Conservation (phyloP, 2,797 vertebrate species). For the Saxicola maurus region DNA sequence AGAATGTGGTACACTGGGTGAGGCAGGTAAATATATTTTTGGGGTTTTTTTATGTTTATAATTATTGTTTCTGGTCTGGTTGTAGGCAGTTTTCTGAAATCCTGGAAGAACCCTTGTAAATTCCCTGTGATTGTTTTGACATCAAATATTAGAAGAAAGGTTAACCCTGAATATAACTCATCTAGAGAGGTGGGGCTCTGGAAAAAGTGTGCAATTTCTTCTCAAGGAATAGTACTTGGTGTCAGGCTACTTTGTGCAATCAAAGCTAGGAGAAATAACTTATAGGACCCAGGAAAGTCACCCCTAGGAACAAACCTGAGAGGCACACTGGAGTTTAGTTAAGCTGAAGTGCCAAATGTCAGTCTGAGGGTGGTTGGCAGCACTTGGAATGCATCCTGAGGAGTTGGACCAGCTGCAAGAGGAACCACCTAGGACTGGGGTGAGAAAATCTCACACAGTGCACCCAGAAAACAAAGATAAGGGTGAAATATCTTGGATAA, state of each 20-base stretch:
- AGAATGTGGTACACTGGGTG: rapidly evolving
- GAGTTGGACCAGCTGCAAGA: background rate
- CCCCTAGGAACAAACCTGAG: background rate
- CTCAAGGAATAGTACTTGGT: background rate
- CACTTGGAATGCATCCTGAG: too few relatives aligned
- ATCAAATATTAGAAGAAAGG: background rate
- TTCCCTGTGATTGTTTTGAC: background rate
- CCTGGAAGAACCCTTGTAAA: background rate
- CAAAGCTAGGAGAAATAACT: background rate
- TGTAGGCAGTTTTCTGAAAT: background rate
- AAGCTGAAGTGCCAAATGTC: background rate
- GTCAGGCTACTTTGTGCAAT: background rate
- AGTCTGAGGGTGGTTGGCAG: background rate
- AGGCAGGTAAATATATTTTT: background rate
- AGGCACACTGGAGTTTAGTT: background rate
- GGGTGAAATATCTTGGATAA: background rate
- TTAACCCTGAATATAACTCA: background rate
- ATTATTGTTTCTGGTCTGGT: background rate
- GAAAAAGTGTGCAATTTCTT: background rate
- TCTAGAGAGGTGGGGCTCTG: background rate
- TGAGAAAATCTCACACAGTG: background rate
- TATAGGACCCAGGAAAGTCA: too few relatives aligned
- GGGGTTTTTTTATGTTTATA: background rate
- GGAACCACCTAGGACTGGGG: background rate
- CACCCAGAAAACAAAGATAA: background rate